Evolutionary conservation across 2,113 vertebrate genomes (phyloP), one percentile per base, ranked within the genome.

Genomic region (Arizona elegans): DNA sequence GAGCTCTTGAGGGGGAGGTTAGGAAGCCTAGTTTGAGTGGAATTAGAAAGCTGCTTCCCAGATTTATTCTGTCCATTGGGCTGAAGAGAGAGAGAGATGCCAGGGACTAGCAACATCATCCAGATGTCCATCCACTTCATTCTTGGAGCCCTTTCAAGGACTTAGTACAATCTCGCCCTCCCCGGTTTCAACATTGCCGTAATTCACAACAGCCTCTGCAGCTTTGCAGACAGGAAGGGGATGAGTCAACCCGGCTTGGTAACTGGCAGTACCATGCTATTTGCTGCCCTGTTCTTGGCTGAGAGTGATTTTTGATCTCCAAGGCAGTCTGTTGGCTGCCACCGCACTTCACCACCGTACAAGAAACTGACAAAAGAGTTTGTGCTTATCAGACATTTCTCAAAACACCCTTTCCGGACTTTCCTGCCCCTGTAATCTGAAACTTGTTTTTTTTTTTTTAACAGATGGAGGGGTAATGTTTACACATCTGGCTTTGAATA

Each of bases 261-360:
- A 54, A 90, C 81, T 90, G 92, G 92, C 75, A 87, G 88, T 93
- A 65, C 89, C 92, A 93, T 10, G 88, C 75, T 52, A 11, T 54
- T n/a, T 13, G 52, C 56, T 17, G 8, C 24, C n/a, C 47, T 5
- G 23, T 89, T 2, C 13, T 53, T 10, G 23, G 56, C 0, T 5
- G 56, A 90, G 75, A 90, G 75, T 33, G 86, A 24, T 90, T 86
- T 86, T 81, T 47, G 15, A 85, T 86, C n/a, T 55, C 56, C 38
- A 56, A 90, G 88, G 29, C 55, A 53, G 23, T n/a, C 56, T 93
- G 43, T 90, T 90, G 59, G 54, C 81, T 53, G 62, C 81, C 59
- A 56, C 47, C 43, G 43, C 47, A 58, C 53, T 87, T 86, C 75
- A 90, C n/a, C 2, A 89, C 75, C 53, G 54, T 90, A 43, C 13